A percentile compares a stretch with the other conserved stretches of the same genome.
Conservation (phyloP, 2,113 vertebrate genomes). For the Python bivittatus region DNA sequence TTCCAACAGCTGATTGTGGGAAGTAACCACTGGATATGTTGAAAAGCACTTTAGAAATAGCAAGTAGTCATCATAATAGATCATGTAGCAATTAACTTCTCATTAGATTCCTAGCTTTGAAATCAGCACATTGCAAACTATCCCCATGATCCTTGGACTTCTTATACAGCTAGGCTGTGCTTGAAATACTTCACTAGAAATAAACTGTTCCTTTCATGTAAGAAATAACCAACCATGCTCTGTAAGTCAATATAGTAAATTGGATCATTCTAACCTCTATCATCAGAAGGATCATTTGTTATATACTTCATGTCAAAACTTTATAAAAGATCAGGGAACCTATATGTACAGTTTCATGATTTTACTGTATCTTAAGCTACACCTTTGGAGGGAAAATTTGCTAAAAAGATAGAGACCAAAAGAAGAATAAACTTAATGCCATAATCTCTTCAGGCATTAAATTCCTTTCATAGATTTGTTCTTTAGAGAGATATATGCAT, state of each 20-base stretch:
- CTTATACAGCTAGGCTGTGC: not conserved
- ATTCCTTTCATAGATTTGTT: slow-evolving; percentile 3
- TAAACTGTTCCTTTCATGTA: not conserved
- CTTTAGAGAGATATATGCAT: not conserved
- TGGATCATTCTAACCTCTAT: not conserved
- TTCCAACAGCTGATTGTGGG: not conserved
- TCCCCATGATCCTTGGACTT: not conserved
- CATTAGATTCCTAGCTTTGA: slow-evolving; percentile 5
- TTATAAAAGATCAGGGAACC: not conserved
- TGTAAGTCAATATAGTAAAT: slow-evolving; percentile 1
- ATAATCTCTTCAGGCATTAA: not conserved
- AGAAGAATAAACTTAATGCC: not conserved
- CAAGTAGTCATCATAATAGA: slow-evolving; percentile 11
- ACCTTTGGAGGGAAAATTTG: not conserved
- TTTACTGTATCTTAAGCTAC: not conserved
- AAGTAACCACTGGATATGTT: slow-evolving; percentile 9
- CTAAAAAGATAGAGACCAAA: not conserved
- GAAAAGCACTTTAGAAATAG: slow-evolving; percentile 6
- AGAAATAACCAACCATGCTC: slow-evolving; percentile 16
- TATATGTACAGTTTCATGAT: not conserved
- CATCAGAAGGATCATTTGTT: not conserved
- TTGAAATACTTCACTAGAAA: not conserved
- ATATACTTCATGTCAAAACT: slow-evolving; percentile 9
- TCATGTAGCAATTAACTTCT: slow-evolving; percentile 16
- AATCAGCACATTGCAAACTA: not conserved